Conservation (phyloP, 2,888 invertebrate species). For the Lasius fuliginosus region DNA sequence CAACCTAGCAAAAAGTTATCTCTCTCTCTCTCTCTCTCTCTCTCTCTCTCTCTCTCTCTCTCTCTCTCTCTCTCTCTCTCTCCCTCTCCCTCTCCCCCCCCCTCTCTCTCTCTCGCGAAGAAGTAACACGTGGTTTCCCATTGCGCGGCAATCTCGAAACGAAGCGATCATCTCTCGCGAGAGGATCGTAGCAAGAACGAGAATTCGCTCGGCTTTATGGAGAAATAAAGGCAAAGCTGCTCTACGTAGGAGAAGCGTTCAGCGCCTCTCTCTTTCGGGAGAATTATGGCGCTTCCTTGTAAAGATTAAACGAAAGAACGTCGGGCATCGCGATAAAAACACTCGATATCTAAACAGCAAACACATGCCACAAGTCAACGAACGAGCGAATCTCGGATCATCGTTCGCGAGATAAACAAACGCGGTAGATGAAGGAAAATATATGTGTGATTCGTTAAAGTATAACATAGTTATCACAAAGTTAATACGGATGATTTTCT, state of each 20-base stretch:
- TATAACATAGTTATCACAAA: background rate
- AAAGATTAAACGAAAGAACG: conserved; percentile 65
- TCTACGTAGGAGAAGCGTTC: conserved; percentile 27
- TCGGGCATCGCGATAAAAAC: conserved; percentile 59
- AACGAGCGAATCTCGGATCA: conserved; percentile 16
- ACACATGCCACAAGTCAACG: conserved; percentile 31
- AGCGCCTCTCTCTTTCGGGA: conserved; percentile 60
- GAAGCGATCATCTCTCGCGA: conserved; percentile 64
- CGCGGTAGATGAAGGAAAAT: background rate
- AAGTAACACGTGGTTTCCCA: conserved; percentile 66
- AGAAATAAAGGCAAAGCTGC: conserved; percentile 63
- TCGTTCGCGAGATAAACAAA: background rate
- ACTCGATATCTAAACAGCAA: conserved; percentile 49
- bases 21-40: conserved; percentile 10
- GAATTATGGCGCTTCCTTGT: conserved; percentile 69
- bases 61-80: background rate
- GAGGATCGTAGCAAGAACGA: conserved; percentile 63
- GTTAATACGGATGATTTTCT: background rate
- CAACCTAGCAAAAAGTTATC: conserved; percentile 56
- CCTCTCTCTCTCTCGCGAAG: conserved; percentile 17
- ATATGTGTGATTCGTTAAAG: background rate
- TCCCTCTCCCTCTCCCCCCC: too few relatives aligned
- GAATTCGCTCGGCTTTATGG: conserved; percentile 71
- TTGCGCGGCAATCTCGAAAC: conserved; percentile 72
- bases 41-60: background rate